Evolutionary conservation across 2,797 vertebrate species (phyloP), one percentile per base, ranked within the genome.

Genomic region (Vultur gryphus): DNA sequence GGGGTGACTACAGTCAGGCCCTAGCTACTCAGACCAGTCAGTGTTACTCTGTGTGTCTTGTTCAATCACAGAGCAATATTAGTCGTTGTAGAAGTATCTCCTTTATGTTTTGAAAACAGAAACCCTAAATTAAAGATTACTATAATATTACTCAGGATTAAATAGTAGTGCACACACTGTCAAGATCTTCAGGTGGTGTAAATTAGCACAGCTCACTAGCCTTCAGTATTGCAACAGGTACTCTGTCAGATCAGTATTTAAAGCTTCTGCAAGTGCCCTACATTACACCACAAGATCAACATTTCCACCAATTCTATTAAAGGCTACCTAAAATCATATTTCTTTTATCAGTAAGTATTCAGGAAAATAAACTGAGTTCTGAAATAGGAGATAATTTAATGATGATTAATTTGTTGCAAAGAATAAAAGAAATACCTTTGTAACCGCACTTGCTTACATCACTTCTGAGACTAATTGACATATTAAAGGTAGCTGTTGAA

Each of bases 381-480:
- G 59, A 92, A 87, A 67, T 16, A 49, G 0, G 21, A 52, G 17
- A 26, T 61, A 85, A 87, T 78, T 73, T 65, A 77, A 85, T 87
- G 29, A 59, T 89, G 44, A 92, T 41, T 3, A 71, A 87, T 91
- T 85, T 87, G 9, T 70, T 54, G 6, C 51, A 49, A 75, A 89
- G 79, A 95, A 87, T 77, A 33, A 83, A 95, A 92, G 17, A 84
- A 94, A 83, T 43, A 71, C 26, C 52, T 75, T 83, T 83, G 37
- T 73, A 96, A 57, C 44, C 7, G 3, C 41, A 31, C n/a, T 57
- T 86, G 35, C 84, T 92, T 87, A 78, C 84, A 65, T 64, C 24
- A 95, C 65, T 43, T 67, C 76, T 91, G 65, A 75, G 64, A 61
- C 7, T 73, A 94, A 78, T 5, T 70, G 79, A 59, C 15, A 31